phyloP scores from a whole-genome alignment of 2,888 invertebrate species.

The Sinelater perroti region DNA sequence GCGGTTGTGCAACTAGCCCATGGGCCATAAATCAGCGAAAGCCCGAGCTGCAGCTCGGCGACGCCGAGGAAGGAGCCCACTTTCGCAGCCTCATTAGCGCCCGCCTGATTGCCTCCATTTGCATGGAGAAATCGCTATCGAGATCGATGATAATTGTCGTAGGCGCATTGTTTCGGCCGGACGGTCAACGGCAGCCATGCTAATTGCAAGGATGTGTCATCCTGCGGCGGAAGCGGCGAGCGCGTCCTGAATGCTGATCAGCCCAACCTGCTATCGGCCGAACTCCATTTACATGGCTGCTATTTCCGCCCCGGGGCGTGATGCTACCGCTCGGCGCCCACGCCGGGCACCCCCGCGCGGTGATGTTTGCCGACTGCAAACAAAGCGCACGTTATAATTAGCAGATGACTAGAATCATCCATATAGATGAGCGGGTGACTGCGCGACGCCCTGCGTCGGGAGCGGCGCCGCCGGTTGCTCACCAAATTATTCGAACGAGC shows the following conservation, averaged over 20 bases:
- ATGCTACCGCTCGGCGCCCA: constrained; percentile 25
- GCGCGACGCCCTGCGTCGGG: constrained; percentile 12
- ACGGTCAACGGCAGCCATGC: constrained; percentile 34
- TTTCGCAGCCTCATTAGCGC: constrained; percentile 9
- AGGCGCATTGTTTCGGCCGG: constrained; percentile 4
- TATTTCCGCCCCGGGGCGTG: constrained; percentile 43
- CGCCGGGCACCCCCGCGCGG: constrained; percentile 34
- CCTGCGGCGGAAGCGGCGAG: constrained; percentile 34
- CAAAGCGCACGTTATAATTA: constrained; percentile 31
- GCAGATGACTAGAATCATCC: constrained; percentile 29
- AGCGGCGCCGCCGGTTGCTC: background rate
- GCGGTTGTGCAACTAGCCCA: too few relatives aligned
- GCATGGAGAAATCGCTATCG: constrained; percentile 18
- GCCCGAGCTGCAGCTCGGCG: too few relatives aligned
- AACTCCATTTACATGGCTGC: constrained; percentile 42
- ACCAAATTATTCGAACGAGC: background rate
- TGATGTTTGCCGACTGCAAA: constrained; percentile 31
- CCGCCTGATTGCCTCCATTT: constrained; percentile 5
- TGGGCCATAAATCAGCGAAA: too few relatives aligned
- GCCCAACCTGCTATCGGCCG: constrained; percentile 37
- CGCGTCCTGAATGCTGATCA: constrained; percentile 37
- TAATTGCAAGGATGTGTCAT: constrained; percentile 41
- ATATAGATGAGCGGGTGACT: constrained; percentile 17
- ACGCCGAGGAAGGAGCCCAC: too few relatives aligned
- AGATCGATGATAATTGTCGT: constrained; percentile 4